Percentiles rank a stretch among this genome's conserved stretches.
Evolutionary conservation across 2,888 invertebrate species (phyloP).

Genomic region (Torymus aiolomorphi): DNA sequence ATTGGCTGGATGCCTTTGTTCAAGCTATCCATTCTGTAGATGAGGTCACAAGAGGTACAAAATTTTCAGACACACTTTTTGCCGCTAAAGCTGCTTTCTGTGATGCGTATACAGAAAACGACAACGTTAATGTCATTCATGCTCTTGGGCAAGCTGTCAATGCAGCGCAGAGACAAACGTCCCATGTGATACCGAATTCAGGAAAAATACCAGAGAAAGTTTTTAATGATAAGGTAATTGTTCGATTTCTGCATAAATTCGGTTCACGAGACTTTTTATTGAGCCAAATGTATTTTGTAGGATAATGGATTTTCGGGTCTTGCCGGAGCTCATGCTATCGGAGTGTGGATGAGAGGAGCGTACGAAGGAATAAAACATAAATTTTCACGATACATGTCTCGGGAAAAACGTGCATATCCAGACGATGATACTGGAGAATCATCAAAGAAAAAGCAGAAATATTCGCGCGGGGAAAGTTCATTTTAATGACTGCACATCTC

Average conservation of each 20-base stretch:
- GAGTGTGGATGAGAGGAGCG: slow-evolving; percentile 79
- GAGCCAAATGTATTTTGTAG: slow-evolving; percentile 26
- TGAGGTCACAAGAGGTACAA: slow-evolving; percentile 32
- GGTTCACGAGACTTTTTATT: background rate
- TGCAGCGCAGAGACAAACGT: slow-evolving; percentile 45
- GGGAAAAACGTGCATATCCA: background rate
- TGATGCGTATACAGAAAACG: slow-evolving; percentile 33
- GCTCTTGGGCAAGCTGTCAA: slow-evolving; percentile 47
- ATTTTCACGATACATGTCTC: slow-evolving; percentile 8
- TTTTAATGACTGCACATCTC: background rate
- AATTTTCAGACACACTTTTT: slow-evolving; percentile 38
- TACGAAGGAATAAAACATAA: slow-evolving; percentile 75
- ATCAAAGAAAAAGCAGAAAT: slow-evolving; percentile 3
- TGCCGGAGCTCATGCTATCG: slow-evolving; percentile 79
- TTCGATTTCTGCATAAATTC: background rate
- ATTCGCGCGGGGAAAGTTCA: background rate
- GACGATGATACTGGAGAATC: background rate
- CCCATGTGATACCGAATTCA: slow-evolving; percentile 28
- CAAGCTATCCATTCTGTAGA: slow-evolving; percentile 29
- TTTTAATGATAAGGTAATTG: slow-evolving; percentile 36
- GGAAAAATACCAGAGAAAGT: slow-evolving; percentile 31
- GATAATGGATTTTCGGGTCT: slow-evolving; percentile 40
- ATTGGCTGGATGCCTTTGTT: slow-evolving; percentile 51
- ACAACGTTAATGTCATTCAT: slow-evolving; percentile 14
- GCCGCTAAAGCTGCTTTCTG: slow-evolving; percentile 45